Evolutionary conservation across 2,797 vertebrate genomes (phyloP).

Genomic region (Hippocampus kuda): DNA sequence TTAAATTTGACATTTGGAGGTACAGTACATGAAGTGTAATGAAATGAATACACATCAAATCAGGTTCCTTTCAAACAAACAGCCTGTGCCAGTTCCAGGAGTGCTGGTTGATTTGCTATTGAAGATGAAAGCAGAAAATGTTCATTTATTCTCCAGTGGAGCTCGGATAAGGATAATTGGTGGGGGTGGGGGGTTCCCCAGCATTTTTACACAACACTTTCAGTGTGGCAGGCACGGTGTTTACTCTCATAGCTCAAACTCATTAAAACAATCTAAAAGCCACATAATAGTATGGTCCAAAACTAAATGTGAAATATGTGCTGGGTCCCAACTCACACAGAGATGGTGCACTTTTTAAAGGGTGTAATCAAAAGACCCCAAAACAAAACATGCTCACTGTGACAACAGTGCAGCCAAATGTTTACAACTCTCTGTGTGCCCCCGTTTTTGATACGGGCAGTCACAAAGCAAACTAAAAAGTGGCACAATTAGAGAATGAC

Average conservation of each 20-base stretch:
- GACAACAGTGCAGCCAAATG: not conserved
- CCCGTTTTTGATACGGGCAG: conserved; percentile 5
- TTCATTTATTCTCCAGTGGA: conserved; percentile 6
- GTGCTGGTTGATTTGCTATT: conserved; percentile 39
- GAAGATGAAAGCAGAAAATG: conserved; percentile 22
- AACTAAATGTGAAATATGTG: conserved; percentile 15
- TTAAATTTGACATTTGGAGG: not conserved
- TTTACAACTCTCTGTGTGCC: not conserved
- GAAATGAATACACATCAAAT: not conserved
- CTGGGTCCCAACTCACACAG: not conserved
- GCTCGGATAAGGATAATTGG: conserved; percentile 18
- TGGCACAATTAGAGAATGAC: conserved; percentile 8
- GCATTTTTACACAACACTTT: conserved; percentile 14
- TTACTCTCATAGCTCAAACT: conserved; percentile 25
- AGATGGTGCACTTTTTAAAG: conserved; percentile 4
- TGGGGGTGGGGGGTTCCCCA: not conserved
- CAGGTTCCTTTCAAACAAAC: not conserved
- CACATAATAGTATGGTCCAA: conserved; percentile 19
- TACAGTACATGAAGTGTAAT: not conserved
- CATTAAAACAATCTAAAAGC: conserved; percentile 31
- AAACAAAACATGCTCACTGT: not conserved
- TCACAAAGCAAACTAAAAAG: conserved; percentile 5
- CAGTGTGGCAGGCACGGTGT: conserved; percentile 17
- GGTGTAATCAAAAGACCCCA: not conserved
- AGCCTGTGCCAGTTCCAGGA: conserved; percentile 18